Evolutionary conservation across 2,113 vertebrate genomes (phyloP).

Genomic region (human (Homo sapiens)): GRCh38 chr6:101655501-101656000

Average conservation of each 20-base stretch:
- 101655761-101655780: neutral
- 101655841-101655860: neutral
- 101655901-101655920: neutral
- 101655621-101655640: neutral
- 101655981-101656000: neutral
- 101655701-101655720: neutral
- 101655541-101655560: neutral
- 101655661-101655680: neutral
- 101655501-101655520: neutral
- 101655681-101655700: neutral
- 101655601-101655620: neutral
- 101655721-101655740: neutral
- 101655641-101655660: neutral
- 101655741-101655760: neutral
- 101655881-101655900: neutral
- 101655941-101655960: neutral
- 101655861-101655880: neutral
- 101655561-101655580: neutral
- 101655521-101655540: neutral
- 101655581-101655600: neutral
- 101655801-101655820: neutral
- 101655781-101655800: neutral
- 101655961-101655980: neutral
- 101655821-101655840: neutral
- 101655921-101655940: neutral